Evolutionary conservation across 1,140 invertebrate species (phyloP), one percentile per base, ranked within the genome.

Genomic region (Colletes latitarsis): DNA sequence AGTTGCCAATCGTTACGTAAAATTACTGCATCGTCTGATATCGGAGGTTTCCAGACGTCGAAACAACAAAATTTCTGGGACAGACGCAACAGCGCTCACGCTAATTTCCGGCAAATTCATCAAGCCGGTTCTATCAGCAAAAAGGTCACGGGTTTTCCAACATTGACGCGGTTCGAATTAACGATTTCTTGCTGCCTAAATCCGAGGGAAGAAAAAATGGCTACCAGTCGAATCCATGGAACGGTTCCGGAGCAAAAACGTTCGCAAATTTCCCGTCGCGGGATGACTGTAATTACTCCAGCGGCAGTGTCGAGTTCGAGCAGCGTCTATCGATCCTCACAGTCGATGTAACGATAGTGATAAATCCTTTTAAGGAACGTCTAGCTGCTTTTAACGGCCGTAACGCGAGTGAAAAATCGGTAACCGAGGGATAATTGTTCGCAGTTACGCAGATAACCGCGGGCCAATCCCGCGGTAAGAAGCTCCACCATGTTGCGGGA

Each of bases 391-490:
- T 86, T 86, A 86, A 86, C 74, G 73, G 73, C 67, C 55, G 80
- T 84, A 85, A 84, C 78, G 82, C 57, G 55, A 77, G 57, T 46
- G 82, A 81, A 84, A 81, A 84, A 72, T 85, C 79, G 69, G 74
- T 81, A 72, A 76, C 82, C 66, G 72, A 60, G 67, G 62, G 78
- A 68, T 85, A 85, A 85, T 85, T 82, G 83, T 84, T 85, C 71
- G 83, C 82, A 74, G 78, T 82, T 84, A 85, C 71, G 67, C 82
- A 82, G 79, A 81, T 81, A 85, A 85, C 82, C 64, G 55, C 74
- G 55, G 76, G 41, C 53, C 81, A 70, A 57, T 72, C 58, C 19
- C 39, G 58, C 30, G 52, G 75, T 64, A 84, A 84, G 77, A 85
- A 85, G 73, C 82, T 73, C 49, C 81, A 8, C 53, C 71, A 9